phyloP scores from a whole-genome alignment of 2,113 vertebrate species.

The Jacana jacana region DNA sequence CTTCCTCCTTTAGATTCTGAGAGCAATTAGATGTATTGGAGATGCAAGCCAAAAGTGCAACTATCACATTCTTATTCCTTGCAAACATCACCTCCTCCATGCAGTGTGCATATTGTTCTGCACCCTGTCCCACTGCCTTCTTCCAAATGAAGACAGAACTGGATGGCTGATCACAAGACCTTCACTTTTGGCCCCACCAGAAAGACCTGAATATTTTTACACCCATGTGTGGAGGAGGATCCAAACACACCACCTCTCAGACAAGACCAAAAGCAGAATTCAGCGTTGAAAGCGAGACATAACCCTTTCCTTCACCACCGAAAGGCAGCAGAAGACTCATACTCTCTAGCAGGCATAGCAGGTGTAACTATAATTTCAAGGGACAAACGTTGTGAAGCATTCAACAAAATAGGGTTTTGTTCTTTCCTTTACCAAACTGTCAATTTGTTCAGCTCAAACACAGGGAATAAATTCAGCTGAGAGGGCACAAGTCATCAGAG shows the following conservation, averaged over 20 bases:
- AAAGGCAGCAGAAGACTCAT: not conserved
- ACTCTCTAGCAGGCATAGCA: not conserved
- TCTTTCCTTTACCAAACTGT: not conserved
- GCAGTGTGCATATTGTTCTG: accelerated
- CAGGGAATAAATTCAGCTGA: not conserved
- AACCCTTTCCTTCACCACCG: not conserved
- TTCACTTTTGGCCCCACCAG: not conserved
- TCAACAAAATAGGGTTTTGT: not conserved
- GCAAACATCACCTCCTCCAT: not conserved
- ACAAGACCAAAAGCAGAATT: not conserved
- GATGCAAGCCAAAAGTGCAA: not conserved
- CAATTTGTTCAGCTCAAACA: not conserved
- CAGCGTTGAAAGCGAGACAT: not conserved
- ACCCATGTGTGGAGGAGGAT: not conserved
- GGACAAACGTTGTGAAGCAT: not conserved
- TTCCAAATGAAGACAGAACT: not conserved
- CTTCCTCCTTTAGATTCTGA: not conserved
- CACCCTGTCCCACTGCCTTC: not conserved
- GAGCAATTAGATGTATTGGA: not conserved
- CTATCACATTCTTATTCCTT: not conserved
- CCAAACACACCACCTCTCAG: not conserved
- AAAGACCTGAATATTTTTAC: not conserved
- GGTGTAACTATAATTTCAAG: not conserved
- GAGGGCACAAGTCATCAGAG: not conserved
- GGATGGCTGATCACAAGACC: not conserved